Evolutionary conservation across 92 coral and sea anemone genomes (phyloP), one percentile per base, ranked within the genome.

Genomic region (Umimayanthus kanabou): DNA sequence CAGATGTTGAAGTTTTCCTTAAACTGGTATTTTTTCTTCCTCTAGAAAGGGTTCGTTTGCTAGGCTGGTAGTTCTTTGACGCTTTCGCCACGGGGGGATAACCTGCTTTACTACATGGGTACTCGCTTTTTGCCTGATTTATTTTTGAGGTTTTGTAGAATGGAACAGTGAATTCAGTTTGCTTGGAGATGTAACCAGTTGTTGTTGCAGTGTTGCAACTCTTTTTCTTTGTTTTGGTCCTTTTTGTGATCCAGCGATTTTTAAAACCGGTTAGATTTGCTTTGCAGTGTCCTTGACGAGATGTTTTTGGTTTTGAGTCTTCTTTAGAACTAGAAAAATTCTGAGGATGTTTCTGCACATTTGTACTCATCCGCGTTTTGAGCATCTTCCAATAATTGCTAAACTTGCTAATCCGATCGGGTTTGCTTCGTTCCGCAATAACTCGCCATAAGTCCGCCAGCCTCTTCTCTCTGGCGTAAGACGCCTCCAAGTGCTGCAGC

Each of bases 391-490:
- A 45, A 33, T 69, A 45, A 25, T 50, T 70, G 29, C 39, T 37
- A 28, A 73, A 69, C 15, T 20, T 83, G 29, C 42, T 47, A 28
- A 11, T 39, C 65, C 23, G 28, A 30, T 43, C 33, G 3, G 42
- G 45, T 16, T 37, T 83, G 18, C 43, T 28, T 65, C 76, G 58
- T 39, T 83, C 43, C 11, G 87, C 87, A 83, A 70, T 4, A 16
- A 26, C 87, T 69, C 95, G 90, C 95, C 94, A 93, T 70, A 89
- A 66, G 77, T 93, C 88, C 18, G 94, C 97, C 20, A 85, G 39
- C 57, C 90, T 88, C 77, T 91, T 92, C 73, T 94, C 95, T n/a
- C 84, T 80, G 16, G 81, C 73, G 87, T 92, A 92, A 6, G 93
- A 83, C 37, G 81, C 87, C 75, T 91, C 94, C 91, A 82, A 79